These are phyloP conservation scores for Epizoanthus stellaris DNA, from an alignment of 92 coral and sea anemone genomes.

Conservation along the genomic window DNA sequence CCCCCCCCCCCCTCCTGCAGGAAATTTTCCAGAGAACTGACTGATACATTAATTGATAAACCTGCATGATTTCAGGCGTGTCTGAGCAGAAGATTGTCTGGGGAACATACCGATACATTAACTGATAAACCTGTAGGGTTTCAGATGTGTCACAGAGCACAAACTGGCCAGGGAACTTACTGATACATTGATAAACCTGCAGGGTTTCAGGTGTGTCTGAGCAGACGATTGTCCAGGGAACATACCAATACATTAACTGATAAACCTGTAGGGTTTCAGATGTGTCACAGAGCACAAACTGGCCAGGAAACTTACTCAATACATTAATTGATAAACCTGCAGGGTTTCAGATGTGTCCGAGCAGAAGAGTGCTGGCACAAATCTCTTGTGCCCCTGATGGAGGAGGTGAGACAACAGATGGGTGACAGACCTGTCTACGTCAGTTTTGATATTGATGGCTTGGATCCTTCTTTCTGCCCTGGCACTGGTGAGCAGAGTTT, in stretches of 20 bases:
- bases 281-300: conserved; percentile 16
- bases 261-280: conserved; percentile 62
- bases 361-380: conserved; percentile 79
- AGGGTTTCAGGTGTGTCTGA: conserved; percentile 75
- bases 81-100: too few species aligned
- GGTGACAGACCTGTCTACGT: conserved; percentile 77
- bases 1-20: too few species aligned
- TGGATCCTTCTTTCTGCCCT: conserved; percentile 74
- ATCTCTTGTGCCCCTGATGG: conserved; percentile 75
- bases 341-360: conserved; percentile 74
- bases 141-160: conserved; percentile 43
- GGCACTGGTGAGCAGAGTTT: conserved; percentile 67
- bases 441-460: conserved; percentile 72
- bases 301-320: background rate
- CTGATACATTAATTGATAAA: too few species aligned
- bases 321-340: background rate
- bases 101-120: background rate
- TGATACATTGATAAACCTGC: background rate
- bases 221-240: conserved; percentile 57
- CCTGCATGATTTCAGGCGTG: too few species aligned
- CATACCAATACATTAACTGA: background rate
- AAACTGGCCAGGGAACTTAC: background rate
- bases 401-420: conserved; percentile 72
- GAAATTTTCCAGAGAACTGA: too few species aligned
- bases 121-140: conserved; percentile 46